Base-by-base conservation (phyloP, 2,113 vertebrate species). In the Morone chrysops region DNA sequence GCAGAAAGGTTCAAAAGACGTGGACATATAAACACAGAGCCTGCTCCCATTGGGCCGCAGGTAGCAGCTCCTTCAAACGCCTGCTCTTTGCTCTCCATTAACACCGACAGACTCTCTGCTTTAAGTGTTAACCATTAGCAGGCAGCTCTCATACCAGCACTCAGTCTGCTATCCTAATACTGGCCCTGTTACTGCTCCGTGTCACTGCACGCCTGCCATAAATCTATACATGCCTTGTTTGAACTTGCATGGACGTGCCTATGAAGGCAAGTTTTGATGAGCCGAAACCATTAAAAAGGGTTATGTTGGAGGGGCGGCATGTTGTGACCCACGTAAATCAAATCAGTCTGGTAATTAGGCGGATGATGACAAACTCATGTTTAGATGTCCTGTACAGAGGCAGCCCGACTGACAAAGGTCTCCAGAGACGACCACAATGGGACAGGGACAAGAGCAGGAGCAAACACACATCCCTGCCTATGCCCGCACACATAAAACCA, bases 131-230 rank as follows among this genome's bases (percentile, higher is more conserved):
- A 84, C 73, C 81, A 90, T 89, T 86, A 90, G 67, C 79, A 25
- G 50, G 50, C 38, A 14, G 73, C 70, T 66, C n/a, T 68, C 77
- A 71, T 75, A 20, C 22, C 54, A 67, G 57, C 59, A 47, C 54
- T 0, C 31, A 75, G 73, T 40, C 70, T 77, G 53, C 68, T 80
- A 13, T 51, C 87, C 79, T 22, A 80, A 83, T 83, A 83, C 81
- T 25, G 78, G 78, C 41, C 62, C 20, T 51, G 71, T 74, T 41
- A 14, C 48, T 18, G 5, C 77, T 79, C 83, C 78, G 4, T 86
- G 93, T 86, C 82, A 72, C 80, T 87, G 82, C 91, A 90, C 68
- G 92, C 86, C 88, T 83, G 66, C 67, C 63, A 77, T 91, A 88
- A 90, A 93, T 80, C 83, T 38, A 90, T 73, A 90, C 18, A 12